Conservation (phyloP, 2,113 vertebrate genomes). For the chimpanzee (Pan troglodytes) region NHGRI_mPanTro3-v2.1_pri NC_086015.1:53697501-53698000, state of each 20-base stretch:
- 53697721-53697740: constrained; percentile 85
- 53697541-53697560: constrained; percentile 85
- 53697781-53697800: constrained; percentile 98
- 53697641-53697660: constrained; percentile 90
- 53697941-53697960: constrained; percentile 94
- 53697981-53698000: constrained; percentile 91
- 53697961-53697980: constrained; percentile 96
- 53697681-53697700: constrained; percentile 91
- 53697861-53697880: constrained; percentile 95
- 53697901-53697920: constrained; percentile 93
- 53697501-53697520: constrained; percentile 87
- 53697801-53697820: constrained; percentile 98
- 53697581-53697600: constrained; percentile 97
- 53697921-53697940: constrained; percentile 94
- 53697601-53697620: constrained; percentile 91
- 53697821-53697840: constrained; percentile 98
- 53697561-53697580: constrained; percentile 90
- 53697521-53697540: constrained; percentile 83
- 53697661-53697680: constrained; percentile 89
- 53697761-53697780: constrained; percentile 93
- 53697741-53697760: constrained; percentile 94
- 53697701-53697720: constrained; percentile 87
- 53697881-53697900: constrained; percentile 89
- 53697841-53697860: constrained; percentile 99
- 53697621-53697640: constrained; percentile 86